Evolutionary conservation across 2,797 vertebrate species (phyloP), one percentile per base, ranked within the genome.

Genomic region (Pseudochaenichthys georgianus): DNA sequence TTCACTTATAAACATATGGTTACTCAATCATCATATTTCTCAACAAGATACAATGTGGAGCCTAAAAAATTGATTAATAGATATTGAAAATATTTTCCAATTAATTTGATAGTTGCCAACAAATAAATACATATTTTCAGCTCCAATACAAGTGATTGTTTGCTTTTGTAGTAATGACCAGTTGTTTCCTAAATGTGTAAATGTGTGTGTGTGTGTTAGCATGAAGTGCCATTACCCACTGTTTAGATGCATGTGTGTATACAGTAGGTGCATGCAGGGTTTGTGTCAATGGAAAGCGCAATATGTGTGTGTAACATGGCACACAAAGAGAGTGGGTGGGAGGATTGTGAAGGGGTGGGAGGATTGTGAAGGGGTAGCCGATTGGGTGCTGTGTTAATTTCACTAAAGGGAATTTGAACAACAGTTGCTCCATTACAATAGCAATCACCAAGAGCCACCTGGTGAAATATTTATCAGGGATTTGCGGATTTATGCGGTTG

Each of bases 381-480:
- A 66, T 66, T 54, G 77, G 73, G 17, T 54, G 57, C 46, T 76
- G 66, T 38, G 21, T 48, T 77, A 76, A 89, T 90, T 89, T 89
- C 64, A 85, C 79, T 61, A 57, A 85, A 81, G 72, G 83, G 85
- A 76, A 87, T 90, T 92, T 92, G 77, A 94, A 92, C 23, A 93
- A 89, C 75, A 86, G 91, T 91, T 92, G 82, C 80, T 80, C 76
- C 75, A 86, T 92, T 89, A 90, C 87, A 93, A 87, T 79, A 87
- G 92, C 84, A 93, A 92, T 88, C 88, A 92, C 87, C 54, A 48
- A 75, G 79, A 90, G 82, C 80, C 64, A 81, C 85, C 89, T 92
- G 92, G 94, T 94, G 88, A 94, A 95, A 94, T 93, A 94, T 94
- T 90, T 93, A 93, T 93, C 88, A 85, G 80, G 88, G 90, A 90